A percentile compares a stretch with the other conserved stretches of the same genome.
Conservation (phyloP, 2,797 vertebrate species). For the Oophaga sylvatica region DNA sequence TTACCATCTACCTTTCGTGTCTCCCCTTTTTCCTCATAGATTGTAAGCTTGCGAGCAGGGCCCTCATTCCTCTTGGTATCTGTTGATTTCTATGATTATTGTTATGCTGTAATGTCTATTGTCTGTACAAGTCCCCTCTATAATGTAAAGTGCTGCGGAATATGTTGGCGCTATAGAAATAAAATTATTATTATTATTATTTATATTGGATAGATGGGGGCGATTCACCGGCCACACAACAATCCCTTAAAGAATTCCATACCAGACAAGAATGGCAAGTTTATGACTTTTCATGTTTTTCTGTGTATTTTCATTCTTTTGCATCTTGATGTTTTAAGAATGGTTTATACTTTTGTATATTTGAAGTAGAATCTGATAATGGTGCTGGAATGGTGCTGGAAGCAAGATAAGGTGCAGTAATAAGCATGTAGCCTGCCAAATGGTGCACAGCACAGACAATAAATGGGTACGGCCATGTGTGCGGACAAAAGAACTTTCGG, state of each 20-base stretch:
- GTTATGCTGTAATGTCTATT: no score
- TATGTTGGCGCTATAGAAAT: no score
- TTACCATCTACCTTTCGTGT: no score
- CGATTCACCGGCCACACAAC: background rate
- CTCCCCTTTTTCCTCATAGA: no score
- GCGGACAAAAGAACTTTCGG: background rate
- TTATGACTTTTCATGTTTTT: background rate
- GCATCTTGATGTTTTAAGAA: background rate
- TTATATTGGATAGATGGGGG: background rate
- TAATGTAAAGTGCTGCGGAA: no score
- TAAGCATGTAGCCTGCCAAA: background rate
- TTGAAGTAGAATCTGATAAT: background rate
- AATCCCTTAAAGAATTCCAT: background rate
- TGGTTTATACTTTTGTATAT: slow-evolving; percentile 18
- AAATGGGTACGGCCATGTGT: background rate
- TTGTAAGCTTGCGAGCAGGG: no score
- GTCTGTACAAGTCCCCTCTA: no score
- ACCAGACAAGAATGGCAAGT: background rate
- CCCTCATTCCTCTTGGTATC: no score
- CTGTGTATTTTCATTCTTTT: background rate
- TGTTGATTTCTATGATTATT: no score
- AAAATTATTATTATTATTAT: no score
- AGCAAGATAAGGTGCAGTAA: background rate
- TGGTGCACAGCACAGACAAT: background rate
- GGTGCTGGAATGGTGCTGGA: background rate